Base-by-base conservation (phyloP, 64 coral and sea anemone genomes). In the Stylophora pistillata region DNA sequence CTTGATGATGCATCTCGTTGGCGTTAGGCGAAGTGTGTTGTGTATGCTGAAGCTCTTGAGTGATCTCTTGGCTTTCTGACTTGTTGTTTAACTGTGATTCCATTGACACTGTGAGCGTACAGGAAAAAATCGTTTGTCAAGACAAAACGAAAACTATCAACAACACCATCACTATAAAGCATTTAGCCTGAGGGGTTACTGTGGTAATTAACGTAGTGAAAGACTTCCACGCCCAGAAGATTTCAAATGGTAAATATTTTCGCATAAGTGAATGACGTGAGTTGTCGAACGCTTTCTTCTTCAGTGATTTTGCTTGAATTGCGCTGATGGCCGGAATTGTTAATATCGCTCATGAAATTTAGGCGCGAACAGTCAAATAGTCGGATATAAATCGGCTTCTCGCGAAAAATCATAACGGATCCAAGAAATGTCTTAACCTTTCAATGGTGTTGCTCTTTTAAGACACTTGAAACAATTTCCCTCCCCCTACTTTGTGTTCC, bases 161-260 rank as follows among this genome's bases (percentile, higher is more conserved):
- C 95, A 97, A 97, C 87, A 82, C 86, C 77, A 93, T 87, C 79
- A 78, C 91, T 79, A 97, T 93, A 97, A 97, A 93, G 77, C 91
- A 91, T 92, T 96, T 97, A 93, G 91, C 95, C 95, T 93, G 93
- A 97, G 95, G 95, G 95, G 95, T 62, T 97, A 77, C 94, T 92
- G 79, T 89, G 89, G 87, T 97, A 97, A 97, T 97, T 97, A 97
- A 91, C 74, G 91, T 97, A 93, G 91, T 97, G 91, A 97, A 97
- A 97, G 91, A 92, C 87, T 93, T 97, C 95, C 95, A 97, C 95
- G 95, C 95, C 95, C 95, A 81, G 88, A 90, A 97, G 91, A 97
- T 97, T 93, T 88, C 91, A 97, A 86, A 90, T 97, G 90, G 95
- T 97, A 97, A 97, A 97, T 97, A 97, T 97, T 97, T 97, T 97